Evolutionary conservation across 1,140 invertebrate species (phyloP), one percentile per base, ranked within the genome.

Genomic region (Tetragonula clypearis): DNA sequence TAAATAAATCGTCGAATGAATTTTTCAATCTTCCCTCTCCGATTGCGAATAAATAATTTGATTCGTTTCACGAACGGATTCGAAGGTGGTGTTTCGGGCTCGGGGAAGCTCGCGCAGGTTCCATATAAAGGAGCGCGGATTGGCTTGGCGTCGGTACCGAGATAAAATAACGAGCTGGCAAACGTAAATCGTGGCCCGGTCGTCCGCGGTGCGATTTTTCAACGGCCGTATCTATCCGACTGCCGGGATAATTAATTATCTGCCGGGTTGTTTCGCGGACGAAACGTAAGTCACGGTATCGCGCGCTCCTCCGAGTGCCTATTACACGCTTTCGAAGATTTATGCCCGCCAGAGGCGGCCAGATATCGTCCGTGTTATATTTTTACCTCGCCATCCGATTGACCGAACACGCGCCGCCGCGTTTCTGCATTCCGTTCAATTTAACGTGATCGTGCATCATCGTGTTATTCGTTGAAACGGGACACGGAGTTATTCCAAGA

Each of bases 221-320:
- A 84, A 21, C 66, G 82, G 76, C 76, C 76, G 82, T 84, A 84
- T 84, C 82, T 84, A 84, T 79, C 82, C 68, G 26, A 55, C 66
- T 56, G 26, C 65, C 65, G 56, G 76, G 68, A 79, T 84, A 79
- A 84, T 84, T 84, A 84, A 84, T 84, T 84, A 84, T 84, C 82
- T 79, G 58, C 21, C 82, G 68, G 68, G 17, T 79, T 84, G 82
- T 84, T 79, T 73, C 82, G 68, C 68, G 68, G 76, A 56, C 76
- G 82, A 79, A 84, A 84, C 82, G 77, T 84, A 84, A 84, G 82
- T 84, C 82, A 84, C 82, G 82, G 79, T 84, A 84, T 84, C 82
- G 26, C 71, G 77, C 71, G 77, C 60, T 65, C 49, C 76, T 79
- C 41, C 76, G 41, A 84, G 66, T 69, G 77, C 82, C 77, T 84